Base-by-base conservation (phyloP, 2,113 vertebrate genomes). In the Alouatta palliata region DNA sequence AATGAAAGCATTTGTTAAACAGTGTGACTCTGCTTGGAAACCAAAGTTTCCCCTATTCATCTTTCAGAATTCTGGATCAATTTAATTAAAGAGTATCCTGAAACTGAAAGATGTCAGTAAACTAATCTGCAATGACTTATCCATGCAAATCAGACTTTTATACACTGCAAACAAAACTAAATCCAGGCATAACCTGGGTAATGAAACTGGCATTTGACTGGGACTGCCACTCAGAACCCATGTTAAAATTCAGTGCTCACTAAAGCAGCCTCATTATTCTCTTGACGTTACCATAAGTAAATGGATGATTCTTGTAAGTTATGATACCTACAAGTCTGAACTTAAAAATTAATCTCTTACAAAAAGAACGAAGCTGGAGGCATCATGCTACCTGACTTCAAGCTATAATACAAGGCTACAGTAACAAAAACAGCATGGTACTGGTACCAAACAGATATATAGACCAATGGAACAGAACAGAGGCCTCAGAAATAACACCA, bases 41-140 rank as follows among this genome's bases (percentile, higher is more conserved):
- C 14, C 64, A 79, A 87, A 68, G 35, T 23, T 71, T 8, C 54
- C 49, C 37, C n/a, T 11, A 11, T 23, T 45, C 7, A 32, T 91
- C 88, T 92, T 71, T 85, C 43, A 86, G 35, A 47, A 10, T 87
- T 96, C 88, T 58, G 43, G 37, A 43, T 80, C 54, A 92, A 58
- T 71, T 92, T 75, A 89, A 84, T 6, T 94, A 64, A 92, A 86
- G 25, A 81, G 16, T 45, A 80, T 82, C 30, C 40, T 83, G n/a
- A 90, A 96, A 68, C 25, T 93, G n/a, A 23, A 91, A 93, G 35
- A 13, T 84, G 77, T 54, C 75, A 77, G 32, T 77, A 90, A 95
- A 64, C 66, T 47, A 45, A 86, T 35, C n/a, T 64, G 43, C 45
- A 96, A 56, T 87, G 86, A 93, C 8, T 66, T 83, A 79, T 20